Evolutionary conservation across 2,797 vertebrate species (phyloP), one percentile per base, ranked within the genome.

Genomic region (Chiloscyllium punctatum): DNA sequence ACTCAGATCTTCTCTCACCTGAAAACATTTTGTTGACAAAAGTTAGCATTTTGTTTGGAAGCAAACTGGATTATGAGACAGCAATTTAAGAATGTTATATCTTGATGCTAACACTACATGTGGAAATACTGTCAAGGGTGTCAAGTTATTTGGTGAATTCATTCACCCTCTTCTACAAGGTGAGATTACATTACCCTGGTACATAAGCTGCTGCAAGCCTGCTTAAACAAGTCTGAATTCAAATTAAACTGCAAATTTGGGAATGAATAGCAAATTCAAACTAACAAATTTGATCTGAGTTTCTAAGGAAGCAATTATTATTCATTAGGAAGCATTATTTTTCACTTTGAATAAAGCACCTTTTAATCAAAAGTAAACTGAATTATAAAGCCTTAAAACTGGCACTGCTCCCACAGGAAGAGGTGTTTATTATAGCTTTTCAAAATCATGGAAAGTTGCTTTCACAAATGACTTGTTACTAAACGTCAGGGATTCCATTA

Each of bases 191-290:
- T 92, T n/a, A n/a, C n/a, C 42, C 90, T 69, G 62, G 53, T 33
- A 91, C 66, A 57, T 66, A 66, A 91, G 88, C 66, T 42, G 23
- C n/a, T 42, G 66, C 23, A 9, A 62, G 62, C 90, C 90, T 68
- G 57, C 88, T 92, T 27, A n/a, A 92, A 92, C 33, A 33, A 68
- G 57, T n/a, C n/a, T 69, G 66, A 42, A 69, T 88, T 88, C 51
- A 88, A 88, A 57, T 92, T 92, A 69, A 92, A 23, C 90, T 18
- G 33, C n/a, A 92, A 69, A 92, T 92, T 92, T 69, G 18, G 62
- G 57, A 16, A 18, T 37, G 88, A 33, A 68, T 4, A 91, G 51
- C 88, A 91, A 91, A 66, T 91, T 88, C 33, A 33, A 91, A 91
- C 66, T 66, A 62, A 92, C 21, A 37, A n/a, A n/a, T 66, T 68